Conservation (phyloP, 2,888 invertebrate genomes). For the Xestia rhomboidea region DNA sequence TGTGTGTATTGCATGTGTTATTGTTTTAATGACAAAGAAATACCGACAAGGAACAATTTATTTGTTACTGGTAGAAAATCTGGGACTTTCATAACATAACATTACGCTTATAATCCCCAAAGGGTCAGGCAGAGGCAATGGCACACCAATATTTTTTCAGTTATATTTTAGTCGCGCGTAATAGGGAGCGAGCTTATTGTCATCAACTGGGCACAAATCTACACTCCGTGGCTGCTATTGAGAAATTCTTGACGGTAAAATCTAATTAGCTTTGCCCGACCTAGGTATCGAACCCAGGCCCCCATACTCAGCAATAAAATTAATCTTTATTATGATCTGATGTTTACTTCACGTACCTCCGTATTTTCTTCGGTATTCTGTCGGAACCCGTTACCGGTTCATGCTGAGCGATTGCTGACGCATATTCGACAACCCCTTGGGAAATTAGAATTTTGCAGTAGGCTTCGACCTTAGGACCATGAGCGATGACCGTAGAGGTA, state of each 20-base stretch:
- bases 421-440: slow-evolving; percentile 23
- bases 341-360: not conserved
- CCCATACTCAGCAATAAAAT: not conserved
- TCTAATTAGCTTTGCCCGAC: not conserved
- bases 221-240: not conserved
- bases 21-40: not conserved
- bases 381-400: slow-evolving; percentile 11
- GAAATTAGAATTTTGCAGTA: slow-evolving; percentile 44
- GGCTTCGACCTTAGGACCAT: not conserved
- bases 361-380: slow-evolving; percentile 4
- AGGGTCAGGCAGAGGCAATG: not conserved
- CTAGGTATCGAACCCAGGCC: not conserved
- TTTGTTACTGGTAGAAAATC: not conserved
- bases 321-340: not conserved
- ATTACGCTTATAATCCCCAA: not conserved
- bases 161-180: not conserved
- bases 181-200: not conserved
- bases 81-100: not conserved
- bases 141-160: not conserved
- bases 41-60: not conserved
- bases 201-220: not conserved
- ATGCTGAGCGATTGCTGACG: slow-evolving; percentile 24
- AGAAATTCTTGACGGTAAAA: not conserved
- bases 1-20: too few species aligned
- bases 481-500: not conserved